Conservation (phyloP, 2,113 vertebrate species). For the Tylochromis polylepis region DNA sequence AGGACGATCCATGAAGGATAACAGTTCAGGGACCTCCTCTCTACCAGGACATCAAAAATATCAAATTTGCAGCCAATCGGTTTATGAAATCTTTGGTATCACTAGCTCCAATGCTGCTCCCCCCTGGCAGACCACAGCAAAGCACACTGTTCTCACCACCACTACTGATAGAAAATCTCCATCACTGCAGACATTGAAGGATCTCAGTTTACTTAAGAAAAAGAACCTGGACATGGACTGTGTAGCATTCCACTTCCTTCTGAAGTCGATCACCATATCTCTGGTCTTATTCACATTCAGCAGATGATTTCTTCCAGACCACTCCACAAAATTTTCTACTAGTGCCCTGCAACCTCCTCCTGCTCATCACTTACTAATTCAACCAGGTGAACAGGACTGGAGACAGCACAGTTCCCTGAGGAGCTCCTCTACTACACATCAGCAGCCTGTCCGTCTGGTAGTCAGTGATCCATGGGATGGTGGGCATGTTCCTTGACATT, state of each 20-base stretch:
- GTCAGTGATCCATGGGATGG: neutral
- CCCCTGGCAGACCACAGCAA: neutral
- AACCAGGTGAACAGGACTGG: neutral
- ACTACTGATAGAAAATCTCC: neutral
- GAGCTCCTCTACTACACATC: neutral
- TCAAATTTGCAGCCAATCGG: neutral
- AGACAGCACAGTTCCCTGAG: neutral
- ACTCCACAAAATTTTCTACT: neutral
- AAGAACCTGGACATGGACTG: neutral
- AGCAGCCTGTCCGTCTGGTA: neutral
- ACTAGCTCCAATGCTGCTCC: neutral
- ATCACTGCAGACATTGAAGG: neutral
- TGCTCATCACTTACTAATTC: neutral
- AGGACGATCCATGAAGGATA: neutral
- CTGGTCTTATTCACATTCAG: no score
- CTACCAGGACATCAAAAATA: neutral
- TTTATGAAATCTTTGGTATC: neutral
- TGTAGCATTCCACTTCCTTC: neutral
- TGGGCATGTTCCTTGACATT: neutral
- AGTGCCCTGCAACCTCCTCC: neutral
- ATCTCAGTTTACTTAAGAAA: neutral
- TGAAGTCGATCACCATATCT: neutral
- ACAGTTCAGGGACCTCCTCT: neutral
- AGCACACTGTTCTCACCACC: neutral
- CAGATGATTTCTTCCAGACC: neutral